Conservation (phyloP, 2,113 vertebrate genomes). For the Syngnathus scovelli region DNA sequence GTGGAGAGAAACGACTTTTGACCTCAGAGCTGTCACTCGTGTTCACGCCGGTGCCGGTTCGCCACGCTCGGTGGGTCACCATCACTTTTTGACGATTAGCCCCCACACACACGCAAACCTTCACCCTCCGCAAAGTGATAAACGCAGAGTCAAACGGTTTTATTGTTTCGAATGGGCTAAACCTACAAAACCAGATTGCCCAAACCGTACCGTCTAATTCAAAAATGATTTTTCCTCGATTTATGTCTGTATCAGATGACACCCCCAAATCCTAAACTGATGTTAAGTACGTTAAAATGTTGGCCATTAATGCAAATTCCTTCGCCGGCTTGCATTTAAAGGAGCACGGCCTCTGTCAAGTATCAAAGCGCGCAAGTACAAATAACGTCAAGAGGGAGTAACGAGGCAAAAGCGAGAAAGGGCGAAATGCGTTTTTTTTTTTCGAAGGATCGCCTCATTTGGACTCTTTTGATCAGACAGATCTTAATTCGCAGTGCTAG, state of each 20-base stretch:
- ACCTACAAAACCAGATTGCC: no score
- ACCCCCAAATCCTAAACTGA: conserved; percentile 45
- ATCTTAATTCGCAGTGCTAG: conserved; percentile 49
- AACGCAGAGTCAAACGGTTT: neutral
- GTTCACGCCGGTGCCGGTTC: conserved; percentile 26
- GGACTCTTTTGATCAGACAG: conserved; percentile 59
- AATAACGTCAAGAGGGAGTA: conserved; percentile 52
- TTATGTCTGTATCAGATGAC: neutral
- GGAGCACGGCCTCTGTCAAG: conserved; percentile 45
- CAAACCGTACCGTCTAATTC: neutral
- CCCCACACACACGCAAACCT: neutral
- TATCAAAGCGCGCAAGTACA: conserved; percentile 49
- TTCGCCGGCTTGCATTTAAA: conserved; percentile 35
- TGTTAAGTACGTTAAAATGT: conserved; percentile 53
- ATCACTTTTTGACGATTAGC: neutral
- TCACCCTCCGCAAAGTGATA: neutral
- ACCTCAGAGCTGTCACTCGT: conserved; percentile 50
- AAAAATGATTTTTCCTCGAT: neutral
- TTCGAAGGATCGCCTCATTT: conserved; percentile 60
- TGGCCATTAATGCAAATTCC: conserved; percentile 55
- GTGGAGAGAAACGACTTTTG: conserved; percentile 47
- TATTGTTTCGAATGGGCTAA: neutral
- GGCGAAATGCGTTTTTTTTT: conserved; percentile 31
- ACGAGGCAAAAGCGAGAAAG: conserved; percentile 9
- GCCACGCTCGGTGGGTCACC: conserved; percentile 14